phyloP scores from a whole-genome alignment of 2,888 invertebrate species.

The Sarcophaga variegata region DNA sequence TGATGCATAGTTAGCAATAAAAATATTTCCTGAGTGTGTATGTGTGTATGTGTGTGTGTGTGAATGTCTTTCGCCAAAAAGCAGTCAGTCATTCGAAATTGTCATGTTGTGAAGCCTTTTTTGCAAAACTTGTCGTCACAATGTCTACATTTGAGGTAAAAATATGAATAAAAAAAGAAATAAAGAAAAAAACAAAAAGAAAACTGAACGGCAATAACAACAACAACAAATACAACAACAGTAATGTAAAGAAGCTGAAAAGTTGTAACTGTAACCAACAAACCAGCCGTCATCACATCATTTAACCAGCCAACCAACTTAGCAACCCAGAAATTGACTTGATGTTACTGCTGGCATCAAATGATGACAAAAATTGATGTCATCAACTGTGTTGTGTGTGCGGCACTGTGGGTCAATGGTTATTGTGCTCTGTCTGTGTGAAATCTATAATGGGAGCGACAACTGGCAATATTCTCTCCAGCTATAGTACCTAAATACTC shows the following conservation, averaged over 20 bases:
- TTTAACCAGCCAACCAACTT: constrained; percentile 4
- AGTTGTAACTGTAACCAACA: neutral
- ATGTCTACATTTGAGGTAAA: constrained; percentile 24
- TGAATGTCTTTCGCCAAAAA: no score
- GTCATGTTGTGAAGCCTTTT: neutral
- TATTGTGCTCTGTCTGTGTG: no score
- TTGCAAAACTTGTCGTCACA: neutral
- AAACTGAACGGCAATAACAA: neutral
- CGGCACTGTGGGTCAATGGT: no score
- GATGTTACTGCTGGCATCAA: neutral
- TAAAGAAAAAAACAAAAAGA: neutral
- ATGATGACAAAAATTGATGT: no score
- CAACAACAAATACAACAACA: no score
- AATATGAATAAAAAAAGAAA: neutral
- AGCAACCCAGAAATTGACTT: neutral
- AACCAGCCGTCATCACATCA: neutral
- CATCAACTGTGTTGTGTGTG: no score
- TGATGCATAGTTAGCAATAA: constrained; percentile 4
- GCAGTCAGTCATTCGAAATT: neutral
- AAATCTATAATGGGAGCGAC: no score
- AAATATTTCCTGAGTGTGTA: no score
- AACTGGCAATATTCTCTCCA: no score
- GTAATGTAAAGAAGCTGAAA: neutral
- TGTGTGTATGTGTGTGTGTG: no score
- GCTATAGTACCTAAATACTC: no score